Evolutionary conservation across 2,888 invertebrate genomes (phyloP), one percentile per base, ranked within the genome.

Genomic region (Lampropteryx suffumata): DNA sequence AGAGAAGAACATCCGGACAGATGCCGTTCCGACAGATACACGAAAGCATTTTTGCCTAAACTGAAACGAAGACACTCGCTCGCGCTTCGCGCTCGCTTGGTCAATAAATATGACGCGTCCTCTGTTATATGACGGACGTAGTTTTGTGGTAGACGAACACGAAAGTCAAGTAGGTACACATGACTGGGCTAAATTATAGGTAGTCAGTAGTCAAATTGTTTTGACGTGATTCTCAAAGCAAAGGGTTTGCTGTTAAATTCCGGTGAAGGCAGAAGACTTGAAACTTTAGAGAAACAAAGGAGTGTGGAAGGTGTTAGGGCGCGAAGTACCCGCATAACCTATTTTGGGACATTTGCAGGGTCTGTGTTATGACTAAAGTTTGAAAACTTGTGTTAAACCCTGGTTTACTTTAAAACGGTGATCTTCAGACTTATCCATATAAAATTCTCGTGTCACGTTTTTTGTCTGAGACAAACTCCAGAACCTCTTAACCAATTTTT

Each of bases 291-390:
- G 13, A 34, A 34, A 34, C 34, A 34, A 34, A 24, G 34, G 33
- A 14, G 34, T 33, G 17, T n/a, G 14, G 34, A 34, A 28, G 9
- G 7, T 24, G 24, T 17, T 6, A 24, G 6, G 24, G 24, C 7
- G 24, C 24, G 7, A 24, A 24, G 24, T 24, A 24, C 27, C n/a
- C 11, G n/a, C 21, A 24, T 35, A 24, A 11, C 21, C 12, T 26
- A 35, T 35, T 35, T 24, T 21, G 24, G 26, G 12, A 36, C 24
- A 8, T 36, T 36, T 26, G 11, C 12, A 9, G 36, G 24, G 29
- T 11, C 3, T 21, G 10, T 36, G 36, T 36, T 36, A 36, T 36
- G 36, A 36, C 36, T 36, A 12, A 36, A 36, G 36, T 36, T 36
- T 26, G 12, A 26, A 26, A 11, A 24, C 26, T 24, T 26, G 12